phyloP scores from a whole-genome alignment of 2,113 vertebrate genomes.

The Ariopsis seemanni region DNA sequence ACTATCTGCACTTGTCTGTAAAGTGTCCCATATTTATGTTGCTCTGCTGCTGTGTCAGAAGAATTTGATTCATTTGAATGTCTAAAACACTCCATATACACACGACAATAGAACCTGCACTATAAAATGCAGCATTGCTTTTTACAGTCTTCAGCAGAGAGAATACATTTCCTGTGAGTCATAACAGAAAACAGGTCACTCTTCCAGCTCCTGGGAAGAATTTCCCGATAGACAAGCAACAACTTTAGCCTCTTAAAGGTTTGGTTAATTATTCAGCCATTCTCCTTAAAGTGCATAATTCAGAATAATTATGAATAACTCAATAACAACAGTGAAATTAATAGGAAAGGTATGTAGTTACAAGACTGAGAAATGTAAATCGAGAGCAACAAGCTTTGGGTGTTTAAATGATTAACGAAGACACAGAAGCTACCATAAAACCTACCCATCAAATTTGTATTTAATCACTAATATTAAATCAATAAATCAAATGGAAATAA shows the following conservation, averaged over 20 bases:
- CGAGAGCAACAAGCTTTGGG: neutral
- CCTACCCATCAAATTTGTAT: neutral
- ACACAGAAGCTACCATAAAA: neutral
- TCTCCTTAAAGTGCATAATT: neutral
- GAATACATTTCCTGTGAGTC: slow-evolving; percentile 60
- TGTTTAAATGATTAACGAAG: neutral
- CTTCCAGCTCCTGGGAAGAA: slow-evolving; percentile 47
- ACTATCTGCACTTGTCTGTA: neutral
- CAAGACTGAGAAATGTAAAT: neutral
- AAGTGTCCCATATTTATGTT: neutral
- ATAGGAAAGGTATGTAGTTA: neutral
- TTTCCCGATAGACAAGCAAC: slow-evolving; percentile 11
- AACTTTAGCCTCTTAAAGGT: neutral
- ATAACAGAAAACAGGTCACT: slow-evolving; percentile 65
- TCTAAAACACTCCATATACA: neutral
- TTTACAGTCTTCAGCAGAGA: slow-evolving; percentile 38
- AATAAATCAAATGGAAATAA: neutral
- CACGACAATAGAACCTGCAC: neutral
- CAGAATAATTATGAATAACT: neutral
- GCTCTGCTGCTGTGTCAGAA: neutral
- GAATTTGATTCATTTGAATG: neutral
- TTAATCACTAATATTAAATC: neutral
- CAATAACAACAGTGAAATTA: neutral
- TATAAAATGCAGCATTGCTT: neutral
- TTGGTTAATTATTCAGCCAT: neutral